These are phyloP conservation scores for Vicugna pacos DNA, from an alignment of 2,113 vertebrate genomes.

Conservation along the genomic window DNA sequence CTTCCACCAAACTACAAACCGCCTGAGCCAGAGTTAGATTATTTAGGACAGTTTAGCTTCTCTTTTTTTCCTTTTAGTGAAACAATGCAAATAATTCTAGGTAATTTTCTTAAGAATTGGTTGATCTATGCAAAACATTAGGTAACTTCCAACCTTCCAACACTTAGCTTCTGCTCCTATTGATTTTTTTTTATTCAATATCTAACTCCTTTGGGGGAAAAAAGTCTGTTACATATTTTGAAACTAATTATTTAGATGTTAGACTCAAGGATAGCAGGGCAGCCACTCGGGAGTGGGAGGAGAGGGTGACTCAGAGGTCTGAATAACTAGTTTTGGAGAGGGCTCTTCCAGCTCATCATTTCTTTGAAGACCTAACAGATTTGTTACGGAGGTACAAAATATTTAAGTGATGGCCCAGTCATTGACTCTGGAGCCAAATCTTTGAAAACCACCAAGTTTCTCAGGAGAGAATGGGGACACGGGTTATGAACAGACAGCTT, in stretches of 20 bases:
- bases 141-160: neutral
- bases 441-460: neutral
- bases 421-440: slow-evolving; percentile 12
- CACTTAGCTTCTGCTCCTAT: neutral
- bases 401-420: neutral
- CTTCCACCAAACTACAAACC: neutral
- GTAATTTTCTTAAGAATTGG: neutral
- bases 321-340: neutral
- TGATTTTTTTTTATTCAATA: neutral
- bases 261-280: neutral
- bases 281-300: neutral
- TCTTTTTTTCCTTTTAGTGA: neutral
- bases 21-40: neutral
- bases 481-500: neutral
- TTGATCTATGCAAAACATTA: neutral
- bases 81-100: neutral
- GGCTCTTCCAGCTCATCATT: neutral
- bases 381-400: slow-evolving; percentile 4
- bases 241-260: neutral
- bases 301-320: neutral
- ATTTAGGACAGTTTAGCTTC: neutral
- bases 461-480: slow-evolving; percentile 18
- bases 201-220: neutral
- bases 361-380: slow-evolving; percentile 15
- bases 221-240: slow-evolving; percentile 18